These are phyloP conservation scores for Aphodius granarius DNA, from an alignment of 2,888 invertebrate species.

Conservation along the genomic window DNA sequence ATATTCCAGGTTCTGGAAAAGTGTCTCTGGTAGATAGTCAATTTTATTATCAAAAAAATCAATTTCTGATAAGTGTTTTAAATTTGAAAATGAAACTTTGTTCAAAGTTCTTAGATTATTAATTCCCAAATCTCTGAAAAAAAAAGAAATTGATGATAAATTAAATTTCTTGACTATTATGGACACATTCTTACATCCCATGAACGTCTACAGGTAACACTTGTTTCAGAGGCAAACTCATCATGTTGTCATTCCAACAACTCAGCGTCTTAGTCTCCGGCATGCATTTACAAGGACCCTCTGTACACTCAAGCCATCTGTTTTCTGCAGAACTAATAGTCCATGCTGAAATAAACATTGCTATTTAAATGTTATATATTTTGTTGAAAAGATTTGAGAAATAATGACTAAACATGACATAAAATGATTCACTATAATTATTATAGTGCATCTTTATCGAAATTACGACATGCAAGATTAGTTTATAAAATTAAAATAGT, in stretches of 20 bases:
- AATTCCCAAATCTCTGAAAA: constrained; percentile 71
- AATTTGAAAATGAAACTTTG: constrained; percentile 67
- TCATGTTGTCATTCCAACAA: constrained; percentile 68
- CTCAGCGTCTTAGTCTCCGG: constrained; percentile 65
- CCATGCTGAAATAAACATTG: constrained; percentile 60
- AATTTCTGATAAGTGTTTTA: constrained; percentile 65
- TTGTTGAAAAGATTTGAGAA: no score
- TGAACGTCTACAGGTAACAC: constrained; percentile 66
- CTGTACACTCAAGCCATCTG: constrained; percentile 65
- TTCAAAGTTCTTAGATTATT: constrained; percentile 70
- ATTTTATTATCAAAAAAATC: constrained; percentile 76
- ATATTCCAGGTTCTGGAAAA: constrained; percentile 66
- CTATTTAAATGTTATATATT: neutral
- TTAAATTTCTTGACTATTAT: constrained; percentile 2
- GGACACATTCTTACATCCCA: constrained; percentile 59
- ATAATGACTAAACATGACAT: no score
- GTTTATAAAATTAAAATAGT: neutral
- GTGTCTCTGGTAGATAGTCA: constrained; percentile 64
- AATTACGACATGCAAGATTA: neutral
- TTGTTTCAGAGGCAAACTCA: constrained; percentile 63
- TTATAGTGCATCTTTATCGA: neutral
- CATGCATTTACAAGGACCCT: constrained; percentile 67
- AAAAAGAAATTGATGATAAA: constrained; percentile 17
- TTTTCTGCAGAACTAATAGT: constrained; percentile 61
- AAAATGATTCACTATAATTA: neutral